phyloP scores from a whole-genome alignment of 2,888 invertebrate species.

The Polyommatus iphigenia region DNA sequence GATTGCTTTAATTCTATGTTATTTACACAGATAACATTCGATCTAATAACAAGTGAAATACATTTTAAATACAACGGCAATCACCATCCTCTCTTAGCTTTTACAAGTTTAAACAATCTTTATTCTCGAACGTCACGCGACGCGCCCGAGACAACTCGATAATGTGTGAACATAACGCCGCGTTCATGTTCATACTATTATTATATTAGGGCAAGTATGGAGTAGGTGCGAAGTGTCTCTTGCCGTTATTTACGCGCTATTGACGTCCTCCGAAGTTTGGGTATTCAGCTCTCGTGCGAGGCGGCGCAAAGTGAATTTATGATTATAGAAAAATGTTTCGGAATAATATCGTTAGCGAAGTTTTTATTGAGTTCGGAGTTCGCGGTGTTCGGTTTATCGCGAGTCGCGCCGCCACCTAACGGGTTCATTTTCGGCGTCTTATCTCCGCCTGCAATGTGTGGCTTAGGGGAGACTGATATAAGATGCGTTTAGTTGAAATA shows the following conservation, averaged over 20 bases:
- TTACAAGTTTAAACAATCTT: too few species aligned
- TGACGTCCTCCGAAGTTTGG: not conserved
- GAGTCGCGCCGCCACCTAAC: not conserved
- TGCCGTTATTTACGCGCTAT: not conserved
- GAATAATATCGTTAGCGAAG: constrained; percentile 28
- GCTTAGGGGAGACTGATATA: too few species aligned
- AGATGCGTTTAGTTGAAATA: too few species aligned
- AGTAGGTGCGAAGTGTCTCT: not conserved
- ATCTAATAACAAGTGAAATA: too few species aligned
- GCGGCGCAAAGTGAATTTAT: constrained; percentile 24
- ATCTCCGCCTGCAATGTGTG: too few species aligned
- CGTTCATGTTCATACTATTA: not conserved
- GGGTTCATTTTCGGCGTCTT: constrained; percentile 17
- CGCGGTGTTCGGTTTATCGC: constrained; percentile 16
- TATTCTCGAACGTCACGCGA: too few species aligned
- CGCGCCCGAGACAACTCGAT: not conserved
- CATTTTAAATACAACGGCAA: too few species aligned
- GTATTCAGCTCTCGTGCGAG: not conserved
- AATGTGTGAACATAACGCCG: not conserved
- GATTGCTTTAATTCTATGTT: too few species aligned
- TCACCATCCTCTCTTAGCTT: too few species aligned
- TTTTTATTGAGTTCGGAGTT: constrained; percentile 17
- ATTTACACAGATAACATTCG: too few species aligned
- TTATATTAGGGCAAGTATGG: not conserved
- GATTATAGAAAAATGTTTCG: constrained; percentile 25